Percentiles rank a stretch among this genome's conserved stretches.
Conservation (phyloP, 2,888 invertebrate genomes). For the Automeris io region DNA sequence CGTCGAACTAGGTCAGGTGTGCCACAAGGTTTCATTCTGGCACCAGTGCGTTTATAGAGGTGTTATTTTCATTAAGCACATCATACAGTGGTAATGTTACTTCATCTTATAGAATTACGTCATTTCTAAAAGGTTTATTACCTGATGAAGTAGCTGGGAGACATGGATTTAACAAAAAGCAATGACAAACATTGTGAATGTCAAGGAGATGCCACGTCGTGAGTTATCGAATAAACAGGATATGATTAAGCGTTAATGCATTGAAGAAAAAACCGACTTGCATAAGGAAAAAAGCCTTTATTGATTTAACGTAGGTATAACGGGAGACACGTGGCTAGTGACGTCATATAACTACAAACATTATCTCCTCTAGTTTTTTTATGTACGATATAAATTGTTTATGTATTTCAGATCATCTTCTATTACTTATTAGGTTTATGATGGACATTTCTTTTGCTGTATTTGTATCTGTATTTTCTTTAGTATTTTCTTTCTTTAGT, state of each 20-base stretch:
- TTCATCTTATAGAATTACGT: background rate
- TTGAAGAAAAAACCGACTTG: background rate
- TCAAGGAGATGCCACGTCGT: conserved; percentile 1
- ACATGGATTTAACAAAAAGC: background rate
- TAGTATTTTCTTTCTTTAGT: too few relatives aligned
- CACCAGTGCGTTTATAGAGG: background rate
- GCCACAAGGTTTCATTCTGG: background rate
- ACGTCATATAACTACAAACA: background rate
- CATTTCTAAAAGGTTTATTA: background rate
- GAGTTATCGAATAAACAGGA: conserved; percentile 1
- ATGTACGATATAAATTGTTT: too few relatives aligned
- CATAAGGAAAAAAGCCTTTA: background rate
- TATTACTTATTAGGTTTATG: too few relatives aligned
- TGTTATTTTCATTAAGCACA: background rate
- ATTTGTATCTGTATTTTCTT: too few relatives aligned
- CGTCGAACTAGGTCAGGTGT: background rate
- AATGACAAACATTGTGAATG: background rate
- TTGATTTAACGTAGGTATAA: background rate
- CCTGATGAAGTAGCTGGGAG: background rate
- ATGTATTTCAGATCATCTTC: too few relatives aligned
- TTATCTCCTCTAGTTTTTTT: too few relatives aligned
- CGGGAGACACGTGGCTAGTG: background rate
- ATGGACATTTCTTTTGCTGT: too few relatives aligned
- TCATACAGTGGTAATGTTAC: background rate
- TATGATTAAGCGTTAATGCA: conserved; percentile 1